These are phyloP conservation scores for Hyposoter dolosus DNA, from an alignment of 2,888 invertebrate genomes.

Conservation along the genomic window DNA sequence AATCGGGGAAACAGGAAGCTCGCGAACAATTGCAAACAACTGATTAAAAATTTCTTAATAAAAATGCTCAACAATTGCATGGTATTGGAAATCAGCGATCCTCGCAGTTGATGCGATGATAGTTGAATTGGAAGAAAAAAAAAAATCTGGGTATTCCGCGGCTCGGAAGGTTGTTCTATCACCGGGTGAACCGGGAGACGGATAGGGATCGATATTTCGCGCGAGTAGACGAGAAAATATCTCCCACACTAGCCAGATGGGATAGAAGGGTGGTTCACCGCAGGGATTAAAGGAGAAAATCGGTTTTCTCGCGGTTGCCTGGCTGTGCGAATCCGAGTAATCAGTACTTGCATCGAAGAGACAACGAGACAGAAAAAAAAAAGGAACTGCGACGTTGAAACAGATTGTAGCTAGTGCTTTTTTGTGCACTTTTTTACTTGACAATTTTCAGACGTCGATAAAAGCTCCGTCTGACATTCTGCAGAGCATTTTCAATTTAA, in stretches of 20 bases:
- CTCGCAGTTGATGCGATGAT: neutral
- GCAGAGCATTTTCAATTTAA: slow-evolving; percentile 4
- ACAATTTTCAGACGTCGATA: slow-evolving; percentile 20
- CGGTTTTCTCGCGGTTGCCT: slow-evolving; percentile 61
- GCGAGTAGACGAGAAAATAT: slow-evolving; percentile 40
- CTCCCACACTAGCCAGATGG: slow-evolving; percentile 29
- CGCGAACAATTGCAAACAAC: neutral
- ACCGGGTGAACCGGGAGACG: slow-evolving; percentile 41
- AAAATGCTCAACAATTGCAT: neutral
- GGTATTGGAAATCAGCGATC: slow-evolving; percentile 2
- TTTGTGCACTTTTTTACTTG: neutral
- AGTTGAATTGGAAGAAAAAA: neutral
- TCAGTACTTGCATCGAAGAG: slow-evolving; percentile 55
- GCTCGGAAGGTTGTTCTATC: slow-evolving; percentile 24
- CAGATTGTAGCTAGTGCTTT: slow-evolving; percentile 9
- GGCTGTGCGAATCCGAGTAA: slow-evolving; percentile 56
- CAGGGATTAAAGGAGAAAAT: slow-evolving; percentile 63
- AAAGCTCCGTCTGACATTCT: neutral
- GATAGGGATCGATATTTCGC: slow-evolving; percentile 46
- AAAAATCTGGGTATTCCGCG: slow-evolving; percentile 9
- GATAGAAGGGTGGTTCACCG: slow-evolving; percentile 52
- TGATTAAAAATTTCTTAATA: neutral
- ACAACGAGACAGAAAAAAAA: slow-evolving; percentile 35
- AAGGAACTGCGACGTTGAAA: slow-evolving; percentile 7
- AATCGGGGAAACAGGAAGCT: neutral